A percentile compares a stretch with the other conserved stretches of the same genome.
Evolutionary conservation across 35 echinoderm and acorn worm genomes (phyloP).

Genomic region (Diadema setosum): DNA sequence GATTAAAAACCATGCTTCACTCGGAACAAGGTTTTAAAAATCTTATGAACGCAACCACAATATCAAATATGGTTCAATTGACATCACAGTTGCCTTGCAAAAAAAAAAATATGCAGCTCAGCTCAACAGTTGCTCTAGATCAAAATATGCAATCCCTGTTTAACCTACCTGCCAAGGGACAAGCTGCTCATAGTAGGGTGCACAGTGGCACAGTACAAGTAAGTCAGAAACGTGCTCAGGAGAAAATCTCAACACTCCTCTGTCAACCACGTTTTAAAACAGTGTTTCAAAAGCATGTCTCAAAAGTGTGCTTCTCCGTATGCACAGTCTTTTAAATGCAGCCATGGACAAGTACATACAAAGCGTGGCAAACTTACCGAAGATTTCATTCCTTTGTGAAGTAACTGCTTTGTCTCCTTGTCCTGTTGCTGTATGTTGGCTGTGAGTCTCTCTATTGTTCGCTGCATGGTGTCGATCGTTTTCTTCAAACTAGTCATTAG

Average conservation of each 20-base stretch:
- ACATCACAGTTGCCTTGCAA: too few species aligned
- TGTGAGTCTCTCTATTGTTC: constrained; percentile 37
- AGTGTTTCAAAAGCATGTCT: too few species aligned
- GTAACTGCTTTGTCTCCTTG: constrained; percentile 34
- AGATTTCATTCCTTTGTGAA: constrained; percentile 61
- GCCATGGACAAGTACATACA: not conserved
- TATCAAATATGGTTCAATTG: too few species aligned
- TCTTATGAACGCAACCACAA: too few species aligned
- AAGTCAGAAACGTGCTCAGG: not conserved
- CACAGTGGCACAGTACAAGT: too few species aligned
- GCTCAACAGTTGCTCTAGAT: too few species aligned
- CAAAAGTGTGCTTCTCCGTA: not conserved
- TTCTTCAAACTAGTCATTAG: constrained; percentile 58
- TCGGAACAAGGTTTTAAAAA: too few species aligned
- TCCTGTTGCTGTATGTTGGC: constrained; percentile 29
- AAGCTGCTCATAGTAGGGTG: too few species aligned
- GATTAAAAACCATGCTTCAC: too few species aligned
- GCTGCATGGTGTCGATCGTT: constrained; percentile 45
- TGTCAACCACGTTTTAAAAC: not conserved
- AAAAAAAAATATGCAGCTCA: too few species aligned
- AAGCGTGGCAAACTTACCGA: constrained; percentile 33
- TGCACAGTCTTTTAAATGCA: not conserved
- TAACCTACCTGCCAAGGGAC: too few species aligned
- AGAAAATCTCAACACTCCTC: not conserved
- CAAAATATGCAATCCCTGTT: too few species aligned